Base-by-base conservation (phyloP, 1,140 invertebrate genomes). In the Halictus rubicundus region DNA sequence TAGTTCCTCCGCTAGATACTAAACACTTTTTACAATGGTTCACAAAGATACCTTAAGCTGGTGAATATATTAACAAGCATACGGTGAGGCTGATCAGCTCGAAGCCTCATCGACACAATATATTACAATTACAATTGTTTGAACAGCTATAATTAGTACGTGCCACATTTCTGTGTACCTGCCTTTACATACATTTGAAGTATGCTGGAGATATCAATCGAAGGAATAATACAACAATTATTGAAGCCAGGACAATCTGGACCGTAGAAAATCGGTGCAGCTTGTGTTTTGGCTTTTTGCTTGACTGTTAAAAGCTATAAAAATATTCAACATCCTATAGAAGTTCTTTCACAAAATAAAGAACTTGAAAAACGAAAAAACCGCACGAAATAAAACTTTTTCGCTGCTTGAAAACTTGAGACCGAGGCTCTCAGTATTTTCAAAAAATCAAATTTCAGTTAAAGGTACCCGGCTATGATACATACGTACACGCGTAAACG, bases 401-500 rank as follows among this genome's bases (percentile, higher is more conserved):
- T n/a, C 25, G 10, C 8, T 7, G 14, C 7, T 12, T 57, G n/a
- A 69, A 69, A 57, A 69, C 49, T 57, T 57, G 12, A 52, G 19
- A 21, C 9, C 0, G 39, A 49, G 23, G 25, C 5, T 5, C 27
- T 14, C 14, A 32, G 27, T 5, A 21, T 12, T 68, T 25, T 49
- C 25, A 68, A 25, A 25, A 42, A 21, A 25, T 68, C 8, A 7
- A 54, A 12, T 21, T 32, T 9, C 6, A 27, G 39, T 49, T 60
- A 60, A 66, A 60, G 21, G 8, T 49, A 52, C 39, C 39, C 19
- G 42, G 10, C n/a, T 71, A 71, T 23, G 21, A 79, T 25, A 66
- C 37, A 59, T 23, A 27, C 54, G 64, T 80, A 60, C 23, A 79
- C 57, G 66, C 10, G 49, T 14, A 80, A 79, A 70, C 61, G 61